Evolutionary conservation across 2,888 invertebrate species (phyloP).

Genomic region (Tachina fera): DNA sequence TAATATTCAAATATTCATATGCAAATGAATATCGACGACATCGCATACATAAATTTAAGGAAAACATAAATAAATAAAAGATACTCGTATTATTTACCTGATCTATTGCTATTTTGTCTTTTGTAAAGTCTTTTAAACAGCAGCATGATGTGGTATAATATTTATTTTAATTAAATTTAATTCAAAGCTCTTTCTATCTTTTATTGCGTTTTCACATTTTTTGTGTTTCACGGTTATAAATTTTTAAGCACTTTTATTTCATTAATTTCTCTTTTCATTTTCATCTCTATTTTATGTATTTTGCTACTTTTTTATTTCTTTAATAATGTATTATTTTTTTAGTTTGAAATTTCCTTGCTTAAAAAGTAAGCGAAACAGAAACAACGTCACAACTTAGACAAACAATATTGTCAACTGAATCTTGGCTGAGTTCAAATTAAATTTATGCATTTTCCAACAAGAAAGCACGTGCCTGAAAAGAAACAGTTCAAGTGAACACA

Average conservation of each 20-base stretch:
- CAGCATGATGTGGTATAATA: slow-evolving; percentile 49
- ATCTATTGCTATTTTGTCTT: slow-evolving; percentile 43
- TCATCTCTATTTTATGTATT: not conserved
- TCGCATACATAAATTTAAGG: too few relatives aligned
- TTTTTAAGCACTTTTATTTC: slow-evolving; percentile 36
- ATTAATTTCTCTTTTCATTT: slow-evolving; percentile 47
- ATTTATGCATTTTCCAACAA: slow-evolving; percentile 54
- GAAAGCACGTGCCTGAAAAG: slow-evolving; percentile 56
- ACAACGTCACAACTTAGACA: slow-evolving; percentile 37
- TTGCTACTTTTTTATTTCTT: slow-evolving; percentile 16
- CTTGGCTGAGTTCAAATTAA: slow-evolving; percentile 1
- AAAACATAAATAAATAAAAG: not conserved
- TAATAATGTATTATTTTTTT: not conserved
- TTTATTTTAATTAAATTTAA: slow-evolving; percentile 1
- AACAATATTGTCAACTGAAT: slow-evolving; percentile 57
- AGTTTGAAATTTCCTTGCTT: not conserved
- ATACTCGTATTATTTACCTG: slow-evolving; percentile 41
- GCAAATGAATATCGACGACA: too few relatives aligned
- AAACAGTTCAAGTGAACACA: slow-evolving; percentile 14
- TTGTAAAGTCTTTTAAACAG: slow-evolving; percentile 65
- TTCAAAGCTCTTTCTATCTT: slow-evolving; percentile 22
- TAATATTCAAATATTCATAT: too few relatives aligned
- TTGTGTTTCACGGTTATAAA: slow-evolving; percentile 46
- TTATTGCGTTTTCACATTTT: slow-evolving; percentile 10
- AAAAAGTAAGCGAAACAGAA: slow-evolving; percentile 14